These are phyloP conservation scores for Drosophila parvula DNA, from an alignment of 1,140 invertebrate genomes.

Conservation along the genomic window DNA sequence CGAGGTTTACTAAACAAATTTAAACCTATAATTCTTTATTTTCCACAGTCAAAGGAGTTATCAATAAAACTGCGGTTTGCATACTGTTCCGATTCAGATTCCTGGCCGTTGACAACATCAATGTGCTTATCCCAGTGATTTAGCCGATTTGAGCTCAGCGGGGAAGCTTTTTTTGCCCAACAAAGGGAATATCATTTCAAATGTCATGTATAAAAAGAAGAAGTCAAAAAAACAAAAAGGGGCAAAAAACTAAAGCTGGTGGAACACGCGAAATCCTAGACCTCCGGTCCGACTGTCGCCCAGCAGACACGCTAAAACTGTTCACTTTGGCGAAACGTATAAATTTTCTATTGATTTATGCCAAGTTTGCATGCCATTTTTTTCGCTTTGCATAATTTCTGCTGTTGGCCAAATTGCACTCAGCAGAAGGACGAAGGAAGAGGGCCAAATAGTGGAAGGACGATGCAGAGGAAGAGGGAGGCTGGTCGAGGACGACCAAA, in stretches of 20 bases:
- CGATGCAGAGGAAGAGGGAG: background rate
- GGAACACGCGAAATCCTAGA: constrained; percentile 65
- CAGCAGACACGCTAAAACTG: constrained; percentile 64
- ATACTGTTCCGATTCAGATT: constrained; percentile 29
- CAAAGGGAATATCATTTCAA: constrained; percentile 55
- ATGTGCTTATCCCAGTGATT: constrained; percentile 52
- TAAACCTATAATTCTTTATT: background rate
- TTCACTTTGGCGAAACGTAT: constrained; percentile 78
- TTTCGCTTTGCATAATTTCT: constrained; percentile 81
- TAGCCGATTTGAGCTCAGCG: constrained; percentile 39
- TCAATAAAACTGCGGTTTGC: constrained; percentile 35
- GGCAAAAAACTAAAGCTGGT: constrained; percentile 39
- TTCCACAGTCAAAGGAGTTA: constrained; percentile 25
- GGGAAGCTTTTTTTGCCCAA: constrained; percentile 30
- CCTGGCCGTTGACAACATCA: constrained; percentile 47
- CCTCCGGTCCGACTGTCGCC: constrained; percentile 47
- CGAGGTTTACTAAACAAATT: background rate
- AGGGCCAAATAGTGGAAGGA: background rate
- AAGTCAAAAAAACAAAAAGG: constrained; percentile 31
- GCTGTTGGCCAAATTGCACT: constrained; percentile 76
- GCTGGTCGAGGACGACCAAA: constrained; percentile 34
- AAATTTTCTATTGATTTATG: constrained; percentile 83
- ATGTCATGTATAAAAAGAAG: constrained; percentile 47
- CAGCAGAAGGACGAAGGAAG: constrained; percentile 13
- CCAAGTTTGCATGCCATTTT: constrained; percentile 82